phyloP scores from a whole-genome alignment of 1,140 invertebrate genomes.

The Formica selysi region DNA sequence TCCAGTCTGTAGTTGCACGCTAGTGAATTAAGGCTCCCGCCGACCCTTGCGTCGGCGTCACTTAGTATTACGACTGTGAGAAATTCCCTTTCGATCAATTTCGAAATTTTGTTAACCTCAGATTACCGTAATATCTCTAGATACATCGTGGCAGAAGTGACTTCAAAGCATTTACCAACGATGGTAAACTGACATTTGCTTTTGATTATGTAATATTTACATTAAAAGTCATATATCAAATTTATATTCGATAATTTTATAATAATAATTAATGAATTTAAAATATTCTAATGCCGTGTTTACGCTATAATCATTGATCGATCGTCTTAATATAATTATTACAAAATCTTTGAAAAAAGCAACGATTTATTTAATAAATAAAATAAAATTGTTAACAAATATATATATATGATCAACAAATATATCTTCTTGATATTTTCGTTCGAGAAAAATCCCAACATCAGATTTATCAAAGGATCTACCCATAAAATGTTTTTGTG shows the following conservation, averaged over 20 bases:
- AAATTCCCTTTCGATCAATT: constrained; percentile 33
- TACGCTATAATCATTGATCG: background rate
- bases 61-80: background rate
- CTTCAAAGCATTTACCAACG: background rate
- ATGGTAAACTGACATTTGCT: background rate
- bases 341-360: background rate
- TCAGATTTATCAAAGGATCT: constrained; percentile 1
- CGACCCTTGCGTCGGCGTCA: background rate
- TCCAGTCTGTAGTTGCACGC: constrained; percentile 21
- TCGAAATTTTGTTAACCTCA: constrained; percentile 21
- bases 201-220: background rate
- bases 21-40: constrained; percentile 26
- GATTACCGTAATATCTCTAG: background rate
- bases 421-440: background rate
- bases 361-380: background rate
- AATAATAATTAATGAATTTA: background rate
- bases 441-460: background rate
- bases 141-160: background rate
- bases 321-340: background rate
- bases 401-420: too few relatives aligned
- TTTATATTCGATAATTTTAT: background rate
- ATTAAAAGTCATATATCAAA: background rate
- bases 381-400: background rate
- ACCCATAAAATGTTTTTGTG: background rate
- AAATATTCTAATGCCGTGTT: background rate